Evolutionary conservation across 2,113 vertebrate species (phyloP), one percentile per base, ranked within the genome.

Genomic region (Anser brachyrhynchus): DNA sequence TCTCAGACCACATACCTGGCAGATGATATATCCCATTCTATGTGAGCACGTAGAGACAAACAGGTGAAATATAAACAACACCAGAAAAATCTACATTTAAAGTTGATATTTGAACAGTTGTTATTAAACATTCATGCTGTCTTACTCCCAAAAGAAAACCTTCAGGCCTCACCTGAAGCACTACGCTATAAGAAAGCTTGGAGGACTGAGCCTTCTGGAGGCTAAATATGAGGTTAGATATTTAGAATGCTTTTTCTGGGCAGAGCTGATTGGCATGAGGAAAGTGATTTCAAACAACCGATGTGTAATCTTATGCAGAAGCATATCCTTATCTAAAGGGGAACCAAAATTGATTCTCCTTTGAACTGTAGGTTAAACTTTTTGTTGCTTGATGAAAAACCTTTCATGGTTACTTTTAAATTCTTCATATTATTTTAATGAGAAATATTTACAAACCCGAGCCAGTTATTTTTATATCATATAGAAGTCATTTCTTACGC

Each of bases 41-140:
- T 33, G 8, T 35, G 25, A 79, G 17, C 41, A 49, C 44, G 28
- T n/a, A 58, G 35, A 51, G 23, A 54, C 19, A 91, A 82, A 49
- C 8, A 33, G 49, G 33, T 55, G 62, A 87, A 76, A 26, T 28
- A 39, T 33, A 64, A 59, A 49, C 9, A 64, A 29, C 31, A 81
- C 9, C 8, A 4, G 2, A 57, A 93, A 84, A 86, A 70, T 57
- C 16, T 69, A 57, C 2, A 29, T 59, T 61, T 70, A 65, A 83
- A n/a, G 13, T 12, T 79, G 25, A 73, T 2, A 28, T 46, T 33
- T 84, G 59, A 86, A 91, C 89, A 83, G 37, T 10, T 46, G 46
- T 46, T 54, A 59, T 17, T 61, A 55, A 51, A 26, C 22, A 29
- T 11, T 5, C 2, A 19, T 0, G 0, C 8, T 74, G n/a, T 13